Conservation (phyloP, 2,797 vertebrate genomes). For the Catamblyrhynchus diadema region DNA sequence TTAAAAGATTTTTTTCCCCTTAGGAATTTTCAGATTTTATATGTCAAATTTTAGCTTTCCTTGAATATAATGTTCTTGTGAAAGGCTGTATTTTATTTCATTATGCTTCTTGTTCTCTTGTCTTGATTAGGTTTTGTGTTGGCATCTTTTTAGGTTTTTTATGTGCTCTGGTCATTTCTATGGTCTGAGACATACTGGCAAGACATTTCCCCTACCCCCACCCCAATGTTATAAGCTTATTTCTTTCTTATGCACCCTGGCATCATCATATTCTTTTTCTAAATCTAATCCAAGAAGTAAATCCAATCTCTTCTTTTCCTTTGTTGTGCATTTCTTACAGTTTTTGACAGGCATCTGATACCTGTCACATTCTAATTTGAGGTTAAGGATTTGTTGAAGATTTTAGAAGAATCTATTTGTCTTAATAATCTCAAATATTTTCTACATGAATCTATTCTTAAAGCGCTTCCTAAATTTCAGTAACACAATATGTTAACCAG, state of each 20-base stretch:
- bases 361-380: neutral
- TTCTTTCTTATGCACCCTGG: neutral
- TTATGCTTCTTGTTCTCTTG: neutral
- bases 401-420: neutral
- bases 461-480: neutral
- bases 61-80: neutral
- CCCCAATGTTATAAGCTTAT: neutral
- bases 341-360: neutral
- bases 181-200: neutral
- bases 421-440: neutral
- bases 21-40: neutral
- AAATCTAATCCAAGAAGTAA: neutral
- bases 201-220: neutral
- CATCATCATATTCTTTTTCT: neutral
- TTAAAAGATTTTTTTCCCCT: neutral
- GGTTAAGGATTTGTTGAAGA: neutral
- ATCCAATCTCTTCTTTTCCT: neutral
- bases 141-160: neutral
- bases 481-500: neutral
- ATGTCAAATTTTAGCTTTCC: neutral
- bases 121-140: neutral
- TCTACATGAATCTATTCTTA: neutral
- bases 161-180: neutral
- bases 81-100: neutral
- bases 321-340: neutral